A percentile compares a stretch with the other conserved stretches of the same genome.
These are phyloP conservation scores for Anoplius nigerrimus DNA, from an alignment of 2,888 invertebrate genomes.

Conservation along the genomic window DNA sequence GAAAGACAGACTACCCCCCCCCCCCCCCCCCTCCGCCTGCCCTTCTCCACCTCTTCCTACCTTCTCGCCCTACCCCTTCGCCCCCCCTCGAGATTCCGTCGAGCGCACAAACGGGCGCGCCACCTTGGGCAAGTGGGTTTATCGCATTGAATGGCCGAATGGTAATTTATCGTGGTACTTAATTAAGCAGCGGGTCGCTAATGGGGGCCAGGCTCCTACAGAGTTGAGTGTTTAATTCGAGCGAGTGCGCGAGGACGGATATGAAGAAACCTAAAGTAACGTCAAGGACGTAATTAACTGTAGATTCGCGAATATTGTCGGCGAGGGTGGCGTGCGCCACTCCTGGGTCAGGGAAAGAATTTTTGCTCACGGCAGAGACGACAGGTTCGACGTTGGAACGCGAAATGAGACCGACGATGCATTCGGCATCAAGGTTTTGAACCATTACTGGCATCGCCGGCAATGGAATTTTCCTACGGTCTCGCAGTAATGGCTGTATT, in stretches of 20 bases:
- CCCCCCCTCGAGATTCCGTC: neutral
- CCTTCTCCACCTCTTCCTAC: neutral
- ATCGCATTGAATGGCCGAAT: constrained; percentile 39
- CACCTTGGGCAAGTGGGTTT: constrained; percentile 20
- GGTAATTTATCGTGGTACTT: constrained; percentile 58
- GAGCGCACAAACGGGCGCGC: neutral
- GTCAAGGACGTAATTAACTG: constrained; percentile 29
- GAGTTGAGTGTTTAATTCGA: constrained; percentile 56
- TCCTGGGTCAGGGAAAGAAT: too few relatives aligned
- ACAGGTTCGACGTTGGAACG: too few relatives aligned
- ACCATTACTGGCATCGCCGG: too few relatives aligned
- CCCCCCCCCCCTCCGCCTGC: neutral
- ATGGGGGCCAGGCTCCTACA: constrained; percentile 49
- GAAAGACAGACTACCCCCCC: too few relatives aligned
- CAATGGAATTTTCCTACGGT: too few relatives aligned
- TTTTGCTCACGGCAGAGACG: too few relatives aligned
- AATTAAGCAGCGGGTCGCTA: constrained; percentile 60
- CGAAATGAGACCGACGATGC: too few relatives aligned
- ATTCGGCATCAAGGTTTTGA: too few relatives aligned
- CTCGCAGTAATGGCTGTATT: too few relatives aligned
- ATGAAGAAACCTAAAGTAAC: constrained; percentile 33
- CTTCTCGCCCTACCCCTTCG: neutral
- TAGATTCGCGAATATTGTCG: neutral
- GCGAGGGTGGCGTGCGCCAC: too few relatives aligned
- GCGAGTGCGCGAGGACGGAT: constrained; percentile 4